Evolutionary conservation across 2,113 vertebrate genomes (phyloP).

Genomic region (Cnemophilus loriae): DNA sequence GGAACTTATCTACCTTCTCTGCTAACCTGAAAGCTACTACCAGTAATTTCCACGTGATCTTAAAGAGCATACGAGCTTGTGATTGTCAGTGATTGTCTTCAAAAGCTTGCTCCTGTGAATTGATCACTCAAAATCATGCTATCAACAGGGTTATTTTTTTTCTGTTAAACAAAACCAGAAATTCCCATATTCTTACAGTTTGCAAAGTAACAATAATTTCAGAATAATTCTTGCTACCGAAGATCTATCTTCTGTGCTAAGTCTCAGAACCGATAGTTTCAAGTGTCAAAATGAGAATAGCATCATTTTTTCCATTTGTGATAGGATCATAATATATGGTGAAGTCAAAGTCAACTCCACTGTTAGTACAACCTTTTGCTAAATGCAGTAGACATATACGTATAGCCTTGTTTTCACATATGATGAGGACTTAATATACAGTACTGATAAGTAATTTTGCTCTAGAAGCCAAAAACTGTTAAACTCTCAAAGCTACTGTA

Average conservation of each 20-base stretch:
- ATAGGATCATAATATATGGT: not conserved
- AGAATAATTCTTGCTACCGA: not conserved
- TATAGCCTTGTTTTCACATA: not conserved
- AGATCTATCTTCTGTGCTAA: not conserved
- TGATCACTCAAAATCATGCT: not conserved
- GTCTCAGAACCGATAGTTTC: not conserved
- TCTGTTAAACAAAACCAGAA: not conserved
- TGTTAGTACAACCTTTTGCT: not conserved
- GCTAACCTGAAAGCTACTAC: not conserved
- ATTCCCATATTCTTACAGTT: not conserved
- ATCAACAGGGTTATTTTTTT: not conserved
- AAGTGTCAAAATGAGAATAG: slow-evolving; percentile 11
- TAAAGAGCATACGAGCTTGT: not conserved
- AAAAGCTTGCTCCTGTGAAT: not conserved
- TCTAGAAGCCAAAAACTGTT: slow-evolving; percentile 21
- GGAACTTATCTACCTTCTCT: not conserved
- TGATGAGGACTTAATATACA: not conserved
- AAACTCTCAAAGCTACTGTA: slow-evolving; percentile 35
- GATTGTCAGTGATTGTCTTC: not conserved
- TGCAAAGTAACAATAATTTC: not conserved
- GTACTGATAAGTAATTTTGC: slow-evolving; percentile 26
- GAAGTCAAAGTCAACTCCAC: not conserved
- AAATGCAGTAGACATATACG: slow-evolving; percentile 12
- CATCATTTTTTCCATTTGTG: slow-evolving; percentile 4
- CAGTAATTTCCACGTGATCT: not conserved